Conservation (phyloP, 1,140 invertebrate genomes). For the Fopius arisanus region DNA sequence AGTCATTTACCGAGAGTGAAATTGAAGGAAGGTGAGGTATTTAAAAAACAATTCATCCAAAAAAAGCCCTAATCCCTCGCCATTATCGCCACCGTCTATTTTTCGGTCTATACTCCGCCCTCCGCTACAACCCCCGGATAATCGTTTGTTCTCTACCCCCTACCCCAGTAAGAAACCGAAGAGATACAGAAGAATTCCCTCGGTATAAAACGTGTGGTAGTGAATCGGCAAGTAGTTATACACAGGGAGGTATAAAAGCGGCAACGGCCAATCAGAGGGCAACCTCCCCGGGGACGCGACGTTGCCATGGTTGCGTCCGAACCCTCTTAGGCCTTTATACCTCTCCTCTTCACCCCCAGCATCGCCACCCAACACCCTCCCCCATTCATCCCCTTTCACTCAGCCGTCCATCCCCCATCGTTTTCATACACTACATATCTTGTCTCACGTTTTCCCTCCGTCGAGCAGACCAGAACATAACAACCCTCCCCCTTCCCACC, state of each 20-base stretch:
- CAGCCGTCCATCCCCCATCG: slow-evolving; percentile 31
- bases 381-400: slow-evolving; percentile 22
- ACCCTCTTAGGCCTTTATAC: slow-evolving; percentile 60
- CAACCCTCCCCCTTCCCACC: neutral
- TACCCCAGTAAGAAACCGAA: neutral
- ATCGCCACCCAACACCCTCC: neutral
- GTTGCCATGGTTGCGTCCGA: slow-evolving; percentile 65
- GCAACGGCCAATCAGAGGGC: slow-evolving; percentile 64
- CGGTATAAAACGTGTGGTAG: slow-evolving; percentile 29
- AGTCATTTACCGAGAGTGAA: too few relatives aligned
- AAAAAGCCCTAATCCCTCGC: neutral
- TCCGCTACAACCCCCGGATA: slow-evolving; percentile 50
- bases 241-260: slow-evolving; percentile 56
- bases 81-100: slow-evolving; percentile 17
- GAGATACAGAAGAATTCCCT: neutral
- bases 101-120: slow-evolving; percentile 41
- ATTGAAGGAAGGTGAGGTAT: too few relatives aligned
- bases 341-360: slow-evolving; percentile 49
- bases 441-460: neutral
- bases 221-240: slow-evolving; percentile 37
- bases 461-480: neutral
- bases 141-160: slow-evolving; percentile 45
- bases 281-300: slow-evolving; percentile 61
- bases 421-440: neutral
- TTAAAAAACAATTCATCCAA: too few relatives aligned